These are phyloP conservation scores for Polietes domitor DNA, from an alignment of 2,888 invertebrate genomes.

Conservation along the genomic window DNA sequence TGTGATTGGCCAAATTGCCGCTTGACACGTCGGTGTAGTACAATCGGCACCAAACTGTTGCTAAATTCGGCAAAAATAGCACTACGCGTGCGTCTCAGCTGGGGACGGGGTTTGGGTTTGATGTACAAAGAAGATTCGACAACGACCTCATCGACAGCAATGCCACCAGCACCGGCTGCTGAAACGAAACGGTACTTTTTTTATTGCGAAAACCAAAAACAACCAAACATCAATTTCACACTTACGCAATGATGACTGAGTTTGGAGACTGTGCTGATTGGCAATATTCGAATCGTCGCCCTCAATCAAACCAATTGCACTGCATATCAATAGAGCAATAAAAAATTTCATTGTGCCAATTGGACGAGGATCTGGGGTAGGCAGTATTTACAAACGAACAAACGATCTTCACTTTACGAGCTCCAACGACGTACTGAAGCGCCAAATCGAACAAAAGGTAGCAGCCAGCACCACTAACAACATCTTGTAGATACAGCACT, in stretches of 20 bases:
- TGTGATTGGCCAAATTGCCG: constrained; percentile 74
- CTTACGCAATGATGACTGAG: constrained; percentile 73
- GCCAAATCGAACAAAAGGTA: constrained; percentile 41
- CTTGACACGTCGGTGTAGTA: constrained; percentile 74
- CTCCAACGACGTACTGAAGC: constrained; percentile 53
- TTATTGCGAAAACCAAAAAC: too few species aligned
- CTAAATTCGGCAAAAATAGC: constrained; percentile 53
- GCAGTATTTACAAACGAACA: neutral
- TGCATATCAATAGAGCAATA: constrained; percentile 43
- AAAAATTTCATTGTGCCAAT: constrained; percentile 54
- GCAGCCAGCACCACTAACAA: constrained; percentile 2
- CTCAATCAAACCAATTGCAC: constrained; percentile 37
- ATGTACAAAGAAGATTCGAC: constrained; percentile 82
- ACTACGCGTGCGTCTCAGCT: constrained; percentile 61
- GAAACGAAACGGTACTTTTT: neutral
- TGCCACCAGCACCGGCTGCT: constrained; percentile 72
- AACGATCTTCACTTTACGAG: constrained; percentile 48
- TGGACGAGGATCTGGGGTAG: neutral
- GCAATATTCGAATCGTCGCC: constrained; percentile 59
- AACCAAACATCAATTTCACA: constrained; percentile 39
- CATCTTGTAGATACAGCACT: constrained; percentile 60
- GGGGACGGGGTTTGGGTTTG: constrained; percentile 77
- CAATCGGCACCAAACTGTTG: constrained; percentile 61
- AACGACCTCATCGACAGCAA: constrained; percentile 81
- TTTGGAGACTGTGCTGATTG: constrained; percentile 59